These are phyloP conservation scores for Physella acuta DNA, from an alignment of 1,140 invertebrate genomes.

Conservation along the genomic window DNA sequence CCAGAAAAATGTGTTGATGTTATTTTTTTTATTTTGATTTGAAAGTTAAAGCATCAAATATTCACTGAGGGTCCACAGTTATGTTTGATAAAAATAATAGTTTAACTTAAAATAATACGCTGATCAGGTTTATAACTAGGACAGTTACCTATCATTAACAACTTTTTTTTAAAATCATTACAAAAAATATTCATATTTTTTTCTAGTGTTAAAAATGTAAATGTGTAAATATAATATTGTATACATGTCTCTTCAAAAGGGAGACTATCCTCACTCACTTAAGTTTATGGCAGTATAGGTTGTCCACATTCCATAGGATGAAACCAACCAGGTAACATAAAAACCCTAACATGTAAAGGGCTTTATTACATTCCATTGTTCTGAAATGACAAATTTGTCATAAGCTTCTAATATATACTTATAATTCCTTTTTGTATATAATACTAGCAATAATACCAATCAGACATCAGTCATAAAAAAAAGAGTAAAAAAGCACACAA, in stretches of 20 bases:
- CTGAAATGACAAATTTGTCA: neutral
- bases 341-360: neutral
- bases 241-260: too few species aligned
- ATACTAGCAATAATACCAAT: too few species aligned
- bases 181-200: neutral
- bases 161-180: neutral
- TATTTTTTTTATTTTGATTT: neutral
- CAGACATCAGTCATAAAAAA: neutral
- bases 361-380: conserved; percentile 8
- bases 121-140: neutral
- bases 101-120: neutral
- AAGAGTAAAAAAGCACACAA: neutral
- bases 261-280: neutral
- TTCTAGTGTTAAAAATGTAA: too few species aligned
- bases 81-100: neutral
- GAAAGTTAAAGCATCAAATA: neutral
- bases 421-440: neutral
- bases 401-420: neutral
- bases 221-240: too few species aligned
- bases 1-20: neutral
- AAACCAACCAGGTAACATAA: conserved; percentile 1
- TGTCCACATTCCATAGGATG: conserved; percentile 20
- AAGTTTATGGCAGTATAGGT: conserved; percentile 2
- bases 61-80: neutral
- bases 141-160: neutral